phyloP scores from a whole-genome alignment of 2,113 vertebrate genomes.

The Hippocampus mohnikei region DNA sequence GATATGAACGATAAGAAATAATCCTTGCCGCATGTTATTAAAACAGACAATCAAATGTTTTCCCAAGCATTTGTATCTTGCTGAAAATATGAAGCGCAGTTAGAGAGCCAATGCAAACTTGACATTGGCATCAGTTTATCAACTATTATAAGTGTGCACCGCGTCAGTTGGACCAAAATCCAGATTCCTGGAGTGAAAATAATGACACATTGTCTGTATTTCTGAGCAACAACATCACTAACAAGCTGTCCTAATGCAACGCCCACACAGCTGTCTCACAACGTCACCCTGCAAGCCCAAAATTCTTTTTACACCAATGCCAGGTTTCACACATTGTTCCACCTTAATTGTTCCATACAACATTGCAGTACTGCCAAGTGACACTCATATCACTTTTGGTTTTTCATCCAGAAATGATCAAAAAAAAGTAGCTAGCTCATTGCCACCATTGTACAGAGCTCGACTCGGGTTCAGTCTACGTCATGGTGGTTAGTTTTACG shows the following conservation, averaged over 20 bases:
- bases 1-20: background rate
- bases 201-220: conserved; percentile 9
- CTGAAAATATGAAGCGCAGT: background rate
- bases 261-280: conserved; percentile 22
- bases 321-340: conserved; percentile 3
- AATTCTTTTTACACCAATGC: conserved; percentile 5
- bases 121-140: background rate
- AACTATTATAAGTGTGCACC: background rate
- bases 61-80: background rate
- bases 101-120: background rate
- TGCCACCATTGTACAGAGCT: background rate
- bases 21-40: background rate
- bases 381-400: background rate
- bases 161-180: background rate
- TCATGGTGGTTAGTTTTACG: background rate
- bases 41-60: background rate
- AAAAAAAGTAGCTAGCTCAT: background rate
- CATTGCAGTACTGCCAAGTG: background rate
- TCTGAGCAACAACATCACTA: conserved; percentile 14
- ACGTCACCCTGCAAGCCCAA: conserved; percentile 22
- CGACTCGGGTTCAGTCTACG: background rate
- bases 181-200: conserved; percentile 11
- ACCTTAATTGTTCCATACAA: conserved; percentile 1
- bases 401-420: background rate
- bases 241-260: conserved; percentile 16